phyloP scores from a whole-genome alignment of 2,797 vertebrate genomes.

The Hypotaenidia philippensis region DNA sequence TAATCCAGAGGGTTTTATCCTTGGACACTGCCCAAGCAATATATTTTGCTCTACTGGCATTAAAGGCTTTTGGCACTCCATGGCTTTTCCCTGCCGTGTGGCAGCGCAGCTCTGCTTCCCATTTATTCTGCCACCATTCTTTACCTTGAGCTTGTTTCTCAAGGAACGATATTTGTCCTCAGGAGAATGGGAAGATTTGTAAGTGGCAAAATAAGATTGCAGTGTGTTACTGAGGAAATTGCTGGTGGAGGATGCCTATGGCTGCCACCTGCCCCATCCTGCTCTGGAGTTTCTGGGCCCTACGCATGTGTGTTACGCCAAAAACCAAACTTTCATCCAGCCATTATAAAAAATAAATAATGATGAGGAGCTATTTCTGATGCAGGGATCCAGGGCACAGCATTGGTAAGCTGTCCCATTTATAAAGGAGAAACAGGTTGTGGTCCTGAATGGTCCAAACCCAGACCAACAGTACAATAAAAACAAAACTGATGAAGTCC shows the following conservation, averaged over 20 bases:
- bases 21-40: neutral
- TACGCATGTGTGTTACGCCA: neutral
- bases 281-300: neutral
- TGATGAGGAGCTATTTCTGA: neutral
- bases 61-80: neutral
- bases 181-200: neutral
- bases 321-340: neutral
- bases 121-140: neutral
- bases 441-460: neutral
- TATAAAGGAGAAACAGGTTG: neutral
- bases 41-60: neutral
- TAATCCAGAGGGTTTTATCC: neutral
- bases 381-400: neutral
- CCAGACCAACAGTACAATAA: neutral
- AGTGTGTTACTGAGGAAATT: neutral
- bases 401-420: neutral
- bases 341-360: neutral
- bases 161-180: neutral
- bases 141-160: neutral
- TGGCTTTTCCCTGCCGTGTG: neutral
- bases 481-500: neutral
- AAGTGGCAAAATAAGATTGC: neutral
- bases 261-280: neutral
- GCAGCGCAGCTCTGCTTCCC: neutral
- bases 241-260: neutral